Conservation (phyloP, 1,140 invertebrate genomes). For the Tetragnatha versicolor region DNA sequence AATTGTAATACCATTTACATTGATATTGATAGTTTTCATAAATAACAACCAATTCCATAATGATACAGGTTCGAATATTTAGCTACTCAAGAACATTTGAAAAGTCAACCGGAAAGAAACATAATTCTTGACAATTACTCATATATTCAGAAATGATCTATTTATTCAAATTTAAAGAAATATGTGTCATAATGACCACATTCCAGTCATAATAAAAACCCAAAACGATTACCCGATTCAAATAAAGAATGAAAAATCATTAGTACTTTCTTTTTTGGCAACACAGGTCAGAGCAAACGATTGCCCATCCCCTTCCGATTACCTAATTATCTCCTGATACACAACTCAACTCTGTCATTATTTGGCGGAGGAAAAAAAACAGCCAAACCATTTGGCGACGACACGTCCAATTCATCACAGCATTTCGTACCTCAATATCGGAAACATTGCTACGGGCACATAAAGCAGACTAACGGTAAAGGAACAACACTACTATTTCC, state of each 20-base stretch:
- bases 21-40: no score
- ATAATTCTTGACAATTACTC: no score
- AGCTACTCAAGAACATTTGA: no score
- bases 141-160: no score
- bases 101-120: no score
- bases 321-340: conserved; percentile 37
- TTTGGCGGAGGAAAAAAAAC: background rate
- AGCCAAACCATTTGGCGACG: background rate
- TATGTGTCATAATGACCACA: no score
- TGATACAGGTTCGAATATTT: no score
- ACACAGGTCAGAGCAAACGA: conserved; percentile 1
- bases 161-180: no score
- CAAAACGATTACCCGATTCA: background rate
- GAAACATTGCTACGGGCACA: conserved; percentile 4
- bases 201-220: no score
- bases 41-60: no score
- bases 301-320: conserved; percentile 21
- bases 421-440: conserved; percentile 34
- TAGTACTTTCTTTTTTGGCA: background rate
- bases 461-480: background rate
- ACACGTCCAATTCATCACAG: conserved; percentile 8
- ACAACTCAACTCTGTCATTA: background rate
- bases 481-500: background rate
- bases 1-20: no score
- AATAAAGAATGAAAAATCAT: no score